Evolutionary conservation across 2,888 invertebrate species (phyloP).

Genomic region (Zaprionus obscuricornis): DNA sequence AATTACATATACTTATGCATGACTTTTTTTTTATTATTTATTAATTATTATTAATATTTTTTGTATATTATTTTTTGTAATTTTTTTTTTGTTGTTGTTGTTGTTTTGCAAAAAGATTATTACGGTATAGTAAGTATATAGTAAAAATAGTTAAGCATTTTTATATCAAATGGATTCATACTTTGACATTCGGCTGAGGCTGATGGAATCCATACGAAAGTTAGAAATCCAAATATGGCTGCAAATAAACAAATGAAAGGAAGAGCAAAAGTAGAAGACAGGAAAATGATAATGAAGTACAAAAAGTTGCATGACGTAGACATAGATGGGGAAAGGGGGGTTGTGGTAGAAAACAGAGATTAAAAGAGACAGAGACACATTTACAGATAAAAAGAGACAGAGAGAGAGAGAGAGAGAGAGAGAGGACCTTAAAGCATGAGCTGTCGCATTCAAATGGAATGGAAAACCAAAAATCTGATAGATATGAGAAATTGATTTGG

Average conservation of each 20-base stretch:
- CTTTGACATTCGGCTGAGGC: slow-evolving; percentile 86
- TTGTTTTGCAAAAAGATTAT: slow-evolving; percentile 57
- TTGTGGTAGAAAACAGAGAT: neutral
- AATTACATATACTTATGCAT: slow-evolving; percentile 61
- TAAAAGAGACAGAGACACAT: slow-evolving; percentile 33
- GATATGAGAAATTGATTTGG: no score
- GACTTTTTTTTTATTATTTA: slow-evolving; percentile 34
- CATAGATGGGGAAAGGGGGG: slow-evolving; percentile 33
- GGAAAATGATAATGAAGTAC: slow-evolving; percentile 68
- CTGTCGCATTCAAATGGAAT: slow-evolving; percentile 19
- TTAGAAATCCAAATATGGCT: slow-evolving; percentile 83
- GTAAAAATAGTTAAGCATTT: slow-evolving; percentile 60
- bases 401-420: slow-evolving; percentile 34
- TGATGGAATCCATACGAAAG: slow-evolving; percentile 84
- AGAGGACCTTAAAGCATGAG: slow-evolving; percentile 10
- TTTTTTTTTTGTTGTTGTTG: slow-evolving; percentile 22
- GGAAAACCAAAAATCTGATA: neutral
- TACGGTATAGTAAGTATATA: slow-evolving; percentile 8
- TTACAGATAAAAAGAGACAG: slow-evolving; percentile 24
- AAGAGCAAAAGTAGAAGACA: slow-evolving; percentile 74
- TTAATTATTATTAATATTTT: no score
- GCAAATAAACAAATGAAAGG: slow-evolving; percentile 81
- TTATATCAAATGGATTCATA: slow-evolving; percentile 83
- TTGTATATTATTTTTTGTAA: slow-evolving; percentile 20
- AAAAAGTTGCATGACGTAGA: slow-evolving; percentile 50